Evolutionary conservation across 1,140 invertebrate genomes (phyloP).

Genomic region (Cherax destructor): DNA sequence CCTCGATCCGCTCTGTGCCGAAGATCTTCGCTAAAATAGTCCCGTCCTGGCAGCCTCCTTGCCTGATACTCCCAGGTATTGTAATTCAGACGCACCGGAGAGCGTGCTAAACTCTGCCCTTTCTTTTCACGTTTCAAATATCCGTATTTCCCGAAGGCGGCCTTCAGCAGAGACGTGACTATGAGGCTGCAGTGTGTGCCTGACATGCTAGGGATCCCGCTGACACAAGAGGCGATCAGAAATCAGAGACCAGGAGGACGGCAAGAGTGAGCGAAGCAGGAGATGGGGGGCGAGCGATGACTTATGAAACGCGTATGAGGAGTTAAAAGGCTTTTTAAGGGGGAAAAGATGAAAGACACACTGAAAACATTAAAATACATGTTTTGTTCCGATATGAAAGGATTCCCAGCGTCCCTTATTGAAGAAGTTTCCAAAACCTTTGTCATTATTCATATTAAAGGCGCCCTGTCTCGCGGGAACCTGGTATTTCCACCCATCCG

Average conservation of each 20-base stretch:
- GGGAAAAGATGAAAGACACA: slow-evolving; percentile 57
- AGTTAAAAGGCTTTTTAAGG: slow-evolving; percentile 68
- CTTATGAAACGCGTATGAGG: slow-evolving; percentile 39
- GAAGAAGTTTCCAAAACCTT: slow-evolving; percentile 57
- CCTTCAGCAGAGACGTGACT: too few species aligned
- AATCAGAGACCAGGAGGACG: neutral
- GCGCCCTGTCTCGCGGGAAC: neutral
- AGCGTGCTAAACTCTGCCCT: neutral
- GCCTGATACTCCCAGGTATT: neutral
- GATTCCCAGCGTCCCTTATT: slow-evolving; percentile 52
- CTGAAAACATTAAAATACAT: slow-evolving; percentile 68
- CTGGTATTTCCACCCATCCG: too few species aligned
- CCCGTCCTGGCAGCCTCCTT: neutral
- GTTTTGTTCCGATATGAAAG: slow-evolving; percentile 59
- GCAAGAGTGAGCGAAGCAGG: slow-evolving; percentile 36
- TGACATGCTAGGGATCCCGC: too few species aligned
- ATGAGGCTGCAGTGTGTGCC: too few species aligned
- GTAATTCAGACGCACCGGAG: neutral
- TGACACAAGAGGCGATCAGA: neutral
- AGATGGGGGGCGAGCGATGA: slow-evolving; percentile 23
- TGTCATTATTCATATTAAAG: slow-evolving; percentile 62
- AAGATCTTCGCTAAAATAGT: neutral
- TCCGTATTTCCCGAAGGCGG: too few species aligned
- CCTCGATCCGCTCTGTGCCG: slow-evolving; percentile 11
- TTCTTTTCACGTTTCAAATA: too few species aligned